Base-by-base conservation (phyloP, 2,888 invertebrate genomes). In the Orthonevra nobilis region DNA sequence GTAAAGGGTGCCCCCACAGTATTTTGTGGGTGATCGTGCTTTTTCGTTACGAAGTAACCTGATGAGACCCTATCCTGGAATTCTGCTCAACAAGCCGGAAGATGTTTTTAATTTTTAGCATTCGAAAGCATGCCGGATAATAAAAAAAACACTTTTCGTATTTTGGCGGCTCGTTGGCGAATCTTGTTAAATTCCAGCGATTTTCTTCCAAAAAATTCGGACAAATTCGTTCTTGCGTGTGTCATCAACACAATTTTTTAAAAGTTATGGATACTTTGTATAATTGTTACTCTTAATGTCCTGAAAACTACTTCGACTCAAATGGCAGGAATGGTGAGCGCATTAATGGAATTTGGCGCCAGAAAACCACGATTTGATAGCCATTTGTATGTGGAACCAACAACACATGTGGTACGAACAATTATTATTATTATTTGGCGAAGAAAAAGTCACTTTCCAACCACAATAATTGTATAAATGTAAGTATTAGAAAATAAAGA, bases 11-110 rank as follows among this genome's bases (percentile, higher is more conserved):
- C 15, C 36, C 6, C 56, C 56, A 3, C 10, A 46, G 23, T 68
- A 46, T 38, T 54, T 66, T 26, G 54, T 66, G 54, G 54, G 42
- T 3, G 44, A 70, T n/a, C 40, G 34, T 52, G 40, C 42, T 2
- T 70, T 50, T 15, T 52, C 69, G 1, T 28, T 64, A 14, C 40
- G 52, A n/a, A 14, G n/a, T 7, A 52, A 64, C 3, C 9, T 64
- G 1, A 66, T 66, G 54, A 10, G 56, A 2, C 68, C 56, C 1
- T 68, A 38, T 28, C 32, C 58, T 12, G 38, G 40, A 7, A 10
- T 4, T 36, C 9, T 15, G 0, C 12, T 46, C 3, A 14, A 26
- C n/a, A 9, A 46, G 2, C 46, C 46, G 9, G 15, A 46, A 23
- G 46, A 30, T 20, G 20, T 50, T 3, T 50, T 50, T 34, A 50